Percentiles rank a stretch among this genome's conserved stretches.
These are phyloP conservation scores for Periophthalmodon schlosseri DNA, from an alignment of 2,113 vertebrate genomes.

Conservation along the genomic window DNA sequence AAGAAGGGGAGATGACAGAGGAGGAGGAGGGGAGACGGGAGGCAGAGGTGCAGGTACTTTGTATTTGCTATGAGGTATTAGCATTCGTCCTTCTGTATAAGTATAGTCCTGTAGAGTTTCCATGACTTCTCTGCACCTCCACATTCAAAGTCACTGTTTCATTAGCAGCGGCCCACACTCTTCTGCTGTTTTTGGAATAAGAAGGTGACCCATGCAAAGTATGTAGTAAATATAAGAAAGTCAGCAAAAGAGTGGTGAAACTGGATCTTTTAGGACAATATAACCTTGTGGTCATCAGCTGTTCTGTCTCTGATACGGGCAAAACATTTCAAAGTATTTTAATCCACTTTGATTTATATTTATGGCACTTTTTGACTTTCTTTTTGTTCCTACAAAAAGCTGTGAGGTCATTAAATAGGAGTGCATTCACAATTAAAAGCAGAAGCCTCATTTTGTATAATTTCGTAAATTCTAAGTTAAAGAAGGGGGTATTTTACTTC, in stretches of 20 bases:
- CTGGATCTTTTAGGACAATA: neutral
- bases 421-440: no score
- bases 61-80: conserved; percentile 57
- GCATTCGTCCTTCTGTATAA: conserved; percentile 55
- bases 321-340: no score
- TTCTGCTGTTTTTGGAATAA: conserved; percentile 59
- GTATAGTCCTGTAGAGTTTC: conserved; percentile 28
- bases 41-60: conserved; percentile 28
- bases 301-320: no score
- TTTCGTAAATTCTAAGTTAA: no score
- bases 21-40: neutral
- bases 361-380: no score
- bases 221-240: neutral
- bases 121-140: conserved; percentile 30
- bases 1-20: no score
- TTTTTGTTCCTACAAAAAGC: no score
- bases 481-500: no score
- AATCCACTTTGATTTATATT: no score
- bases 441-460: no score
- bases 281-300: neutral
- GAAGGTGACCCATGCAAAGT: conserved; percentile 57
- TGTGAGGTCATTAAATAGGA: no score
- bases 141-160: conserved; percentile 58
- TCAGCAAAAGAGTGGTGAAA: neutral
- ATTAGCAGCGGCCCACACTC: conserved; percentile 47